Evolutionary conservation across 2,888 invertebrate species (phyloP), one percentile per base, ranked within the genome.

Genomic region (Heliconius hortense): DNA sequence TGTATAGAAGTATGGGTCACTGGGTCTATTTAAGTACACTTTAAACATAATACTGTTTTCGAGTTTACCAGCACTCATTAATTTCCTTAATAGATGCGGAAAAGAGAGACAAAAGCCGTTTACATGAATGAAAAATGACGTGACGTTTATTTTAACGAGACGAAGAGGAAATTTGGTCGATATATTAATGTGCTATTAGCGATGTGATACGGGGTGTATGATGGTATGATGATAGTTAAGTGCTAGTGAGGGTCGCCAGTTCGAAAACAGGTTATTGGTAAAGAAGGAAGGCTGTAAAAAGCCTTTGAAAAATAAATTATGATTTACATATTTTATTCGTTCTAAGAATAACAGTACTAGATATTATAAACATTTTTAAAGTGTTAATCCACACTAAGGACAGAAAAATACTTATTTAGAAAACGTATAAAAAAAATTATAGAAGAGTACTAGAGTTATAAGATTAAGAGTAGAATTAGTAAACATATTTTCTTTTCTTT

Each of bases 41-140:
- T 53, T 24, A 48, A 28, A 53, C 21, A n/a, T n/a, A 35, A 21
- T 43, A 53, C 24, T 69, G 53, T 69, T 56, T 24, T 31, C 7
- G 15, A 56, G 31, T 56, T 31, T 31, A 31, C 31, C n/a, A 56
- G 31, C 4, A 56, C 31, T 15, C 56, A 35, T 69, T 69, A 31
- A 56, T 35, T 69, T 69, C 31, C 4, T n/a, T 69, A 56, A 69
- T n/a, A 69, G 31, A 56, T 69, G 56, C 56, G 53, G 56, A 56
- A 69, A 69, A 31, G n/a, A 31, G 53, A 31, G 31, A 56, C 69
- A 31, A 35, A 39, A 69, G 56, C 69, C 31, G 31, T 56, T 69
- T 31, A 69, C 56, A 35, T 35, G 18, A 69, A 69, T 69, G 53
- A 69, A 69, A 56, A 69, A 31, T 35, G 56, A 56, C 31, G 13